Conservation (phyloP, 1,140 invertebrate genomes). For the Zophobas morio region DNA sequence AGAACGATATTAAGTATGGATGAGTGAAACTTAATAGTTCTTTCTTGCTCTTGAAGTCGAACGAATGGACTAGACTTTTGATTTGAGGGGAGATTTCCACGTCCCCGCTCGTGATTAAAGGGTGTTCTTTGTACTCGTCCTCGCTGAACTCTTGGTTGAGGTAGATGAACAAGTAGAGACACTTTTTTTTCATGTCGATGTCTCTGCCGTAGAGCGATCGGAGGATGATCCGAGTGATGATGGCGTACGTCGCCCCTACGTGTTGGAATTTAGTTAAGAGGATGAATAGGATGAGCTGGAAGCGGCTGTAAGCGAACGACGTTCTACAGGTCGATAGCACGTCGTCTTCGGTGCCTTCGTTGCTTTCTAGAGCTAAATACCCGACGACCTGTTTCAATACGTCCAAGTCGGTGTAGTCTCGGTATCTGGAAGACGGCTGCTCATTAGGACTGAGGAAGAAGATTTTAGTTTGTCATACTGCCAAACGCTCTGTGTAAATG, state of each 20-base stretch:
- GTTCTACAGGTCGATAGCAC: neutral
- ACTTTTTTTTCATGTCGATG: conserved; percentile 11
- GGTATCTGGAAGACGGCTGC: neutral
- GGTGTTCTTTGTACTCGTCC: conserved; percentile 25
- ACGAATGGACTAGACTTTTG: conserved; percentile 32
- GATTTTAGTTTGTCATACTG: too few relatives aligned
- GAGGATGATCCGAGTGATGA: neutral
- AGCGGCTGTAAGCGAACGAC: neutral
- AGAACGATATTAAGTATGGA: neutral
- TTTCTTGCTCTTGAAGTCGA: conserved; percentile 1
- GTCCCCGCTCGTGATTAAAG: conserved; percentile 11
- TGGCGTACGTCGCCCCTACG: neutral
- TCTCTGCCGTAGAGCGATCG: conserved; percentile 11
- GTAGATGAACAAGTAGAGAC: conserved; percentile 29
- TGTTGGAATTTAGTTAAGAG: conserved; percentile 21
- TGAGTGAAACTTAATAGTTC: neutral
- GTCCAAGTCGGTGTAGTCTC: conserved; percentile 10
- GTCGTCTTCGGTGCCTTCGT: neutral
- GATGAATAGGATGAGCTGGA: conserved; percentile 13
- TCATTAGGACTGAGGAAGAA: neutral
- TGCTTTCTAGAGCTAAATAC: neutral
- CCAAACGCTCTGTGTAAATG: too few relatives aligned
- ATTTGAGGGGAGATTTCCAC: conserved; percentile 21
- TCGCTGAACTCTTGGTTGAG: conserved; percentile 20
- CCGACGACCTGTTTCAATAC: conserved; percentile 14